Percentiles rank a stretch among this genome's conserved stretches.
Evolutionary conservation across 2,797 vertebrate genomes (phyloP).

Genomic region (Trachurus trachurus): DNA sequence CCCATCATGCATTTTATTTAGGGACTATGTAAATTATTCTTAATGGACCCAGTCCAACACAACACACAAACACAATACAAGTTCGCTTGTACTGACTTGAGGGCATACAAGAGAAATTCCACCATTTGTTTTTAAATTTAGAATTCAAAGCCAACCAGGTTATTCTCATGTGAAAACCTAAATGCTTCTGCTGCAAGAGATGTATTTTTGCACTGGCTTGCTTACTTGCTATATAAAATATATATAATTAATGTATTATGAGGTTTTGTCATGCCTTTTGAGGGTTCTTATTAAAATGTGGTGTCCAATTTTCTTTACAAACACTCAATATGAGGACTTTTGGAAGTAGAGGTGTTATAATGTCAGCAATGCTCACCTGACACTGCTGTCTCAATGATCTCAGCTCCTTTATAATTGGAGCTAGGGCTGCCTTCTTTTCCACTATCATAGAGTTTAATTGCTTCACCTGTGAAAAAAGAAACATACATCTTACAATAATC

Average conservation of each 20-base stretch:
- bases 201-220: not conserved
- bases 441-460: slow-evolving; percentile 92
- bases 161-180: not conserved
- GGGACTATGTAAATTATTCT: slow-evolving; percentile 66
- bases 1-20: slow-evolving; percentile 74
- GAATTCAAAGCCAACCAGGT: slow-evolving; percentile 11
- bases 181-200: not conserved
- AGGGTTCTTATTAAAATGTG: not conserved
- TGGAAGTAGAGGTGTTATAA: slow-evolving; percentile 6
- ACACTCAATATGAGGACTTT: not conserved
- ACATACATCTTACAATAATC: not conserved
- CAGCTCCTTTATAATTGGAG: slow-evolving; percentile 96
- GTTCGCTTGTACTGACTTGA: slow-evolving; percentile 14
- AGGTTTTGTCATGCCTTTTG: not conserved
- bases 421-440: slow-evolving; percentile 94
- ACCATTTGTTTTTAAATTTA: slow-evolving; percentile 20
- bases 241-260: too few relatives aligned
- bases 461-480: slow-evolving; percentile 88
- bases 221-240: not conserved
- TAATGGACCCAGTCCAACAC: slow-evolving; percentile 55
- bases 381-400: slow-evolving; percentile 91
- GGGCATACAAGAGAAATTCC: slow-evolving; percentile 13
- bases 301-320: too few relatives aligned
- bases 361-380: slow-evolving; percentile 85
- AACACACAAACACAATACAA: slow-evolving; percentile 31